Evolutionary conservation across 92 coral and sea anemone genomes (phyloP).

Genomic region (Epizoanthus stellaris): DNA sequence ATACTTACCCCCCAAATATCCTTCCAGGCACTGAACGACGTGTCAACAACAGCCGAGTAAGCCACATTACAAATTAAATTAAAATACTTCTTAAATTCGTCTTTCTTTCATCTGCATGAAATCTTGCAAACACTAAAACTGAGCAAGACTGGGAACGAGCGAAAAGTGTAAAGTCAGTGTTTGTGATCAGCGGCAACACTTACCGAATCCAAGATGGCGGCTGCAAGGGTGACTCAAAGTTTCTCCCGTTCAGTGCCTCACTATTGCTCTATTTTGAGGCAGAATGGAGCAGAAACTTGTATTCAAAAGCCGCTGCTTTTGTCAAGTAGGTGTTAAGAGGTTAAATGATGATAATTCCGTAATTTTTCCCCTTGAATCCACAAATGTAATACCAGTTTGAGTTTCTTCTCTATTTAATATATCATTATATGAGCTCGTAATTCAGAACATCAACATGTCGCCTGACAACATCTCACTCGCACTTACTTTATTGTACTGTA

Average conservation of each 20-base stretch:
- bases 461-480: no score
- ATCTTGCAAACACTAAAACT: neutral
- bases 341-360: neutral
- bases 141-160: conserved; percentile 33
- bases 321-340: conserved; percentile 13
- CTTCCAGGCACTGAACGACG: conserved; percentile 85
- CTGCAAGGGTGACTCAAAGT: conserved; percentile 19
- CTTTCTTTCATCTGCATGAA: neutral
- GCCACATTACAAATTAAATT: conserved; percentile 63
- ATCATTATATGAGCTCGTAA: neutral
- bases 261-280: conserved; percentile 12
- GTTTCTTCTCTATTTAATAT: no score
- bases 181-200: conserved; percentile 36
- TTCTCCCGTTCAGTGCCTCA: conserved; percentile 1
- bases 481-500: neutral
- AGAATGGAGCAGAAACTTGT: neutral
- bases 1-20: conserved; percentile 79
- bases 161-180: neutral
- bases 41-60: conserved; percentile 61
- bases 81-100: neutral
- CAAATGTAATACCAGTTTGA: no score
- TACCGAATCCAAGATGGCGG: conserved; percentile 72
- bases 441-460: neutral
- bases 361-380: neutral
- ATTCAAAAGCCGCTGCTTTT: neutral